Conservation (phyloP, 53 echinoderm and acorn worm genomes). For the Paracentrotus lividus region DNA sequence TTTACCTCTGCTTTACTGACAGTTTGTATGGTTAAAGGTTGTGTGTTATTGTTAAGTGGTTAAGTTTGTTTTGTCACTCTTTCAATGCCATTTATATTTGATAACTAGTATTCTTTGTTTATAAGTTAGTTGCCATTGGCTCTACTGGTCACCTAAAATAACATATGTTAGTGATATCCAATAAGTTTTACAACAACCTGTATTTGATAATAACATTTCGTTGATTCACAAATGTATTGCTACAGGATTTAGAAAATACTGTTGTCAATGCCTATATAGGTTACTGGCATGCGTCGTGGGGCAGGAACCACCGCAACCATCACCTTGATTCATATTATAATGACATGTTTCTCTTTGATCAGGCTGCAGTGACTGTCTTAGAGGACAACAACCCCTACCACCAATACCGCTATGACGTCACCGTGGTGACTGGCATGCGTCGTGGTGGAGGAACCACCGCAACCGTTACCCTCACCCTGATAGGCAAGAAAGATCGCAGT, state of each 20-base stretch:
- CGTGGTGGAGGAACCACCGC: constrained; percentile 89
- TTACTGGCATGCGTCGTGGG: constrained; percentile 89
- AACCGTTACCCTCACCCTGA: constrained; percentile 85
- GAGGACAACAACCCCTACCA: constrained; percentile 93
- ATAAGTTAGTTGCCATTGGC: too few species aligned
- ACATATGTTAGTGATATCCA: neutral
- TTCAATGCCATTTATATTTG: too few species aligned
- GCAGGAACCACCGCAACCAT: constrained; percentile 90
- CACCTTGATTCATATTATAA: constrained; percentile 62
- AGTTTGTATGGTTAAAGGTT: too few species aligned
- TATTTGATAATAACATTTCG: too few species aligned
- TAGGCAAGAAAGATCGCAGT: constrained; percentile 75
- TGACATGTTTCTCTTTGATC: constrained; percentile 6
- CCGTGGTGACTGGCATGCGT: constrained; percentile 90
- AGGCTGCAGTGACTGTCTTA: constrained; percentile 84
- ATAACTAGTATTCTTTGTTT: too few species aligned
- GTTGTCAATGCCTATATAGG: too few species aligned
- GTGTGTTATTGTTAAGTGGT: too few species aligned
- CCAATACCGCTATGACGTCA: constrained; percentile 87
- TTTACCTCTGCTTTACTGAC: too few species aligned
- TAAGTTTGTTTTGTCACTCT: too few species aligned
- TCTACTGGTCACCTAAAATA: neutral
- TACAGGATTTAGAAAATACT: too few species aligned
- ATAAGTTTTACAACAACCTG: neutral
- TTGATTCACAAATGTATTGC: too few species aligned